A percentile compares a stretch with the other conserved stretches of the same genome.
Evolutionary conservation across 2,113 vertebrate species (phyloP).

Genomic region (Leucopsar rothschildi): DNA sequence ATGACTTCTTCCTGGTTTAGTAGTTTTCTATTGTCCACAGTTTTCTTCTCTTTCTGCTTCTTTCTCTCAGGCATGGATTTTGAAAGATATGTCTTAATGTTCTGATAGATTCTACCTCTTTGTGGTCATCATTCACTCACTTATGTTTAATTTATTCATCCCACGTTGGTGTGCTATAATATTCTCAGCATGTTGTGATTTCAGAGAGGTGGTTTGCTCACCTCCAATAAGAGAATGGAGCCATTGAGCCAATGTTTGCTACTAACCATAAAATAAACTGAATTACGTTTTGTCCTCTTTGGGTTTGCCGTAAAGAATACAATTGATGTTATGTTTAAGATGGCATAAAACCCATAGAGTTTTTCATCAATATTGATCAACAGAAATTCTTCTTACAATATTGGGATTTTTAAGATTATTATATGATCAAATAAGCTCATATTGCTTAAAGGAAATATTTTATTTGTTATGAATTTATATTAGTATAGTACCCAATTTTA

Average conservation of each 20-base stretch:
- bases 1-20: not conserved
- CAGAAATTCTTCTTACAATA: not conserved
- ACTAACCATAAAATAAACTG: not conserved
- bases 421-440: not conserved
- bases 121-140: not conserved
- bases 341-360: not conserved
- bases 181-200: not conserved
- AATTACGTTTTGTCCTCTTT: not conserved
- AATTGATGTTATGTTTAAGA: not conserved
- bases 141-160: not conserved
- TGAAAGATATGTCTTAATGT: not conserved
- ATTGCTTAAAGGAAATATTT: not conserved
- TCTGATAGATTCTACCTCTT: not conserved
- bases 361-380: not conserved
- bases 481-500: not conserved
- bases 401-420: not conserved
- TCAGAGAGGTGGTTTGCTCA: not conserved
- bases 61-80: not conserved
- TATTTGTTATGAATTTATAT: not conserved
- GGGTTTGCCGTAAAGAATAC: not conserved
- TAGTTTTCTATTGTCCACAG: not conserved
- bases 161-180: not conserved
- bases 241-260: not conserved
- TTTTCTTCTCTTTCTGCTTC: not conserved
- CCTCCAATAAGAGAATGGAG: not conserved